Evolutionary conservation across 2,113 vertebrate genomes (phyloP).

Genomic region (Planiliza haematocheilus): DNA sequence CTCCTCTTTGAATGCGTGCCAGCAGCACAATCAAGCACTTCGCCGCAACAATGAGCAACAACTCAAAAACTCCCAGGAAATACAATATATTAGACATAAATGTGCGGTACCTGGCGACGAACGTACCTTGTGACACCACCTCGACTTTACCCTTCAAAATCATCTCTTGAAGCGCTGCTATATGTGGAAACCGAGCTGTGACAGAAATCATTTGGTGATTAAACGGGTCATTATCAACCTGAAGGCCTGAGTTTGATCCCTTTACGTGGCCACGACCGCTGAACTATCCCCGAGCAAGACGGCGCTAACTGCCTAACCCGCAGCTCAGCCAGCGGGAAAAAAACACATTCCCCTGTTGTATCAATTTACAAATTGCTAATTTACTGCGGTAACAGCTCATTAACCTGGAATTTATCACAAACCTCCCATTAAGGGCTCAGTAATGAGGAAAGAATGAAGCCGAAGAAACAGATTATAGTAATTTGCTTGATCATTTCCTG

Average conservation of each 20-base stretch:
- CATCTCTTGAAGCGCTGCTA: neutral
- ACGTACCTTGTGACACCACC: neutral
- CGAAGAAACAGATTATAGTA: conserved; percentile 25
- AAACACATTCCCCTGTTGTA: conserved; percentile 13
- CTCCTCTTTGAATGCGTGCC: conserved; percentile 22
- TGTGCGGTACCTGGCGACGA: neutral
- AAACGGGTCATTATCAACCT: neutral
- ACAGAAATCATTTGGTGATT: neutral
- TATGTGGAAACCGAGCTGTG: neutral
- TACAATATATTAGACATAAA: neutral
- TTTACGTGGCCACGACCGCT: neutral
- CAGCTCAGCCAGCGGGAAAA: conserved; percentile 25
- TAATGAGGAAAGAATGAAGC: conserved; percentile 24
- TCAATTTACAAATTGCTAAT: conserved; percentile 30
- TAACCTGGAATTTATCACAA: conserved; percentile 44
- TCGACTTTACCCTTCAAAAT: neutral
- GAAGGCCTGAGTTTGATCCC: neutral
- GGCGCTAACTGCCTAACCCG: conserved; percentile 21
- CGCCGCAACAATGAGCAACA: conserved; percentile 9
- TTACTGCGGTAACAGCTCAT: conserved; percentile 33
- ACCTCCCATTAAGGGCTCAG: conserved; percentile 19
- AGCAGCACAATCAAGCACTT: conserved; percentile 22
- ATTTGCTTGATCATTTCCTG: conserved; percentile 29
- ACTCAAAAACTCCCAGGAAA: neutral
- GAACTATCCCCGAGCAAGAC: conserved; percentile 11